These are phyloP conservation scores for Falco biarmicus DNA, from an alignment of 2,797 vertebrate species.

Conservation along the genomic window DNA sequence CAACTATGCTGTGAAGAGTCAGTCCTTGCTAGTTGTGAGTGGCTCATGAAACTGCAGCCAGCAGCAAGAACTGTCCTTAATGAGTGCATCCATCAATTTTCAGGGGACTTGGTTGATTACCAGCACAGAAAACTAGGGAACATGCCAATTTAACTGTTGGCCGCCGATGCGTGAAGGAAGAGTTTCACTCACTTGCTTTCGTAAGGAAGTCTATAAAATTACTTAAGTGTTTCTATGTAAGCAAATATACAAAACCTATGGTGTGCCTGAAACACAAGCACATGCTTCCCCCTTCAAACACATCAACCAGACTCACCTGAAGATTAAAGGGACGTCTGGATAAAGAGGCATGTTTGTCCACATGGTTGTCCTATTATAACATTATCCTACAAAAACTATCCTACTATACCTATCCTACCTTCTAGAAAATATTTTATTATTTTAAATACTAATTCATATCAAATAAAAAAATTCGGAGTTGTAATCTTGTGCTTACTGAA, in stretches of 20 bases:
- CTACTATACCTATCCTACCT: background rate
- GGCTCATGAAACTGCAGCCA: constrained; percentile 16
- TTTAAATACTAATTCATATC: background rate
- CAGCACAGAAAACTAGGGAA: constrained; percentile 3
- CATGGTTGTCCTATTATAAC: background rate
- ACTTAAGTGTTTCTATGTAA: background rate
- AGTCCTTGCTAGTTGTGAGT: background rate
- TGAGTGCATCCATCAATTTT: constrained; percentile 52
- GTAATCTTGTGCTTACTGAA: background rate
- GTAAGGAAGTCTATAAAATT: background rate
- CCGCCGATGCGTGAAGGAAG: background rate
- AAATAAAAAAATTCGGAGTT: background rate
- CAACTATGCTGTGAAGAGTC: background rate
- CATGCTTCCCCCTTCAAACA: background rate
- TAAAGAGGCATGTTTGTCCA: background rate
- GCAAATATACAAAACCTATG: background rate
- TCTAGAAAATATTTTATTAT: background rate
- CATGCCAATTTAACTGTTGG: background rate
- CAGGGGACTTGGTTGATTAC: constrained; percentile 26
- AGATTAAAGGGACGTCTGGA: background rate
- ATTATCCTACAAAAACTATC: background rate
- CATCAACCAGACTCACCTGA: background rate
- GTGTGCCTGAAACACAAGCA: background rate
- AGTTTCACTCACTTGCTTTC: background rate
- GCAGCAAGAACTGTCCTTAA: constrained; percentile 44